Conservation (phyloP, 2,113 vertebrate genomes). For the Cyanoliseus patagonus region DNA sequence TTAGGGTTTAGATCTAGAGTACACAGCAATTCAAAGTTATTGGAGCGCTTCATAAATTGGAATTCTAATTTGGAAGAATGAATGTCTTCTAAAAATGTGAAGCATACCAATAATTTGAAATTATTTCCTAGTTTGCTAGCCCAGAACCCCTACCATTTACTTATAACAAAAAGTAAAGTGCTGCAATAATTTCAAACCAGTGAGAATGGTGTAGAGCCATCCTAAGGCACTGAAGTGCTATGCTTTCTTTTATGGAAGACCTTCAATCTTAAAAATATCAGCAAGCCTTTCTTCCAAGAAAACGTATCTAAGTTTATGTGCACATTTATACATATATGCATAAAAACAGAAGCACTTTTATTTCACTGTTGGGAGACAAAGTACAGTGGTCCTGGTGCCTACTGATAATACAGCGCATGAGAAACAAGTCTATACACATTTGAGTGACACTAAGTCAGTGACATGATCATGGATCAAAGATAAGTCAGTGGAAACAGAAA, state of each 20-base stretch:
- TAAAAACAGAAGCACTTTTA: not conserved
- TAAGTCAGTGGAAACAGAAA: not conserved
- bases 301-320: not conserved
- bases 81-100: slow-evolving; percentile 67
- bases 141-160: slow-evolving; percentile 51
- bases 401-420: not conserved
- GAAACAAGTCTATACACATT: not conserved
- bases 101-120: slow-evolving; percentile 72
- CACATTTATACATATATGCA: not conserved
- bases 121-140: slow-evolving; percentile 66
- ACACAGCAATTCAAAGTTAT: slow-evolving; percentile 68
- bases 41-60: slow-evolving; percentile 65
- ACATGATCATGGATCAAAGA: not conserved
- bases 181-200: slow-evolving; percentile 67
- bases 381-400: not conserved
- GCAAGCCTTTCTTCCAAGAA: not conserved
- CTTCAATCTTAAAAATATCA: slow-evolving; percentile 55
- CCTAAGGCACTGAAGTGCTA: slow-evolving; percentile 47
- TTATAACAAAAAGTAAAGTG: slow-evolving; percentile 60
- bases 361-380: not conserved
- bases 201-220: not conserved
- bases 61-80: slow-evolving; percentile 73
- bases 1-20: slow-evolving; percentile 15
- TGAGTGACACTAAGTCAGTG: not conserved
- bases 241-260: slow-evolving; percentile 27